Evolutionary conservation across 2,113 vertebrate species (phyloP).

Genomic region (Machaerirhynchus nigripectus): DNA sequence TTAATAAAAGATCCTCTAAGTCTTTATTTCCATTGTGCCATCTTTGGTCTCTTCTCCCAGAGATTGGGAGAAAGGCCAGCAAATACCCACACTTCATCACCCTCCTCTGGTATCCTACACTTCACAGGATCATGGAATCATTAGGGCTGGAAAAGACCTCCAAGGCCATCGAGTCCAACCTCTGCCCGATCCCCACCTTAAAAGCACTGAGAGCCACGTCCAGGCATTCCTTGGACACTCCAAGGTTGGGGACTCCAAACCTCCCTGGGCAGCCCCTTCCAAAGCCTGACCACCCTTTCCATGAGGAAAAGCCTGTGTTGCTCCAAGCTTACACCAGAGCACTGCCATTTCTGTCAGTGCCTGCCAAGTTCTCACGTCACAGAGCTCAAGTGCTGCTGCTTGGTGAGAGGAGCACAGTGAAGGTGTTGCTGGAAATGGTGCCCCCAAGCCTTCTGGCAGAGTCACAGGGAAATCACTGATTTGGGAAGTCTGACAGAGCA

Average conservation of each 20-base stretch:
- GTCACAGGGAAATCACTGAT: neutral
- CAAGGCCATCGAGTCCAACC: neutral
- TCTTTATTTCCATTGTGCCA: neutral
- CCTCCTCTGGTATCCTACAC: neutral
- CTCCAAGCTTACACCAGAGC: neutral
- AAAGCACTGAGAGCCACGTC: neutral
- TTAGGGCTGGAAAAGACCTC: neutral
- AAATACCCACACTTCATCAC: neutral
- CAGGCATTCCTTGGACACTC: neutral
- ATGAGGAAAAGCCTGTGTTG: neutral
- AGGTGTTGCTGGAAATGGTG: neutral
- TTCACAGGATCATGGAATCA: neutral
- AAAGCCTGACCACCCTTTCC: neutral
- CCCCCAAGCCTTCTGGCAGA: neutral
- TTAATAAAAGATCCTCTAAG: neutral
- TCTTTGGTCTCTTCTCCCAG: neutral
- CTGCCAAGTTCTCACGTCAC: neutral
- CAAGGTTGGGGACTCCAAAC: neutral
- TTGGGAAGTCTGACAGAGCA: neutral
- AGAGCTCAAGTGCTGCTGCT: neutral
- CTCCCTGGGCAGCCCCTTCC: neutral
- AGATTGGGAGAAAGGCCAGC: neutral
- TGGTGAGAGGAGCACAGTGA: neutral
- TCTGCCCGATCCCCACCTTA: neutral
- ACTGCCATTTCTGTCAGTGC: neutral